Evolutionary conservation across 2,113 vertebrate genomes (phyloP), one percentile per base, ranked within the genome.

Genomic region (Actenoides hombroni): DNA sequence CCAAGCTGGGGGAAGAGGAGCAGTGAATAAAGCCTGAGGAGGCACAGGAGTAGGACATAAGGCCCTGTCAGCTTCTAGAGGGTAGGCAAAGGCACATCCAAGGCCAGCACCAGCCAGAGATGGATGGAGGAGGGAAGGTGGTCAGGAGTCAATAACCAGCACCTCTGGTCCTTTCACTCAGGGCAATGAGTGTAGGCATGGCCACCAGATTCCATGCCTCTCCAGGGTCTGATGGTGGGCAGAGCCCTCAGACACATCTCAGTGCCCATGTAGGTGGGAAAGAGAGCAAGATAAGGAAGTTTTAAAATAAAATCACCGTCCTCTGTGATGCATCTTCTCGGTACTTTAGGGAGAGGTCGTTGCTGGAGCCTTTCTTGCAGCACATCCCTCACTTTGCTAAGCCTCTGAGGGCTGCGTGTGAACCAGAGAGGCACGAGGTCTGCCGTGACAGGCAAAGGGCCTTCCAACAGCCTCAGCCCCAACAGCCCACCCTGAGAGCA

Each of bases 381-480:
- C 39, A 65, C 7, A 16, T 5, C 44, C 51, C 31, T 31, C 4
- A 2, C 12, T 56, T 73, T 33, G 19, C 44, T 23, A 25, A 80
- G 40, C 23, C 59, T 31, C 4, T 1, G 0, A 33, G 25, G 44
- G 10, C 2, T 11, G 8, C 0, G 0, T 6, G 13, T 21, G 16
- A n/a, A 9, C 12, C 19, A 42, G 28, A 16, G 19, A n/a, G 67
- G 26, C 21, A 86, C n/a, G 14, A 64, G 35, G n/a, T 14, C 26
- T 33, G 16, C 25, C 19, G 0, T 0, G 8, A 31, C 14, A 33
- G 20, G 46, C 42, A 80, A 35, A 39, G 24, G 21, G 8, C 48
- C n/a, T 6, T 40, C 0, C 1, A 19, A 11, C 5, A 60, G 54
- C 35, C 6, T 39, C 33, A 33, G 31, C 44, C 10, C 37, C 29